Base-by-base conservation (phyloP, 2,888 invertebrate genomes). In the Hypomecis punctinalis region DNA sequence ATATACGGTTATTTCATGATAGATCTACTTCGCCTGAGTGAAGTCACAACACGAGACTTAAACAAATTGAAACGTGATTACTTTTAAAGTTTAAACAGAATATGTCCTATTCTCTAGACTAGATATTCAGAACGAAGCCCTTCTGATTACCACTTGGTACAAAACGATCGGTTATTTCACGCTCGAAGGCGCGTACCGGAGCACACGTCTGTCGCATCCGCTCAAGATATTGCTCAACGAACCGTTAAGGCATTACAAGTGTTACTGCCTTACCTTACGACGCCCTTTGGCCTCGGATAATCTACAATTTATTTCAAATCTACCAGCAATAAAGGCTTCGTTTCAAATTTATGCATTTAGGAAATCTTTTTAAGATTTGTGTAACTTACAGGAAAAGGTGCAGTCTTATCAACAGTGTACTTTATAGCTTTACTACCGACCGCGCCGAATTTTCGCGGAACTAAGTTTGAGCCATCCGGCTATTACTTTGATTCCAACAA, bases 111-210 rank as follows among this genome's bases (percentile, higher is more conserved):
- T 10, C 5, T 33, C 5, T 47, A 47, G 10, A 10, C 5, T 47
- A 47, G 10, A 10, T 9, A 33, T 46, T 45, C 9, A 10, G 33
- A 9, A 5, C 33, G 4, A 35, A 35, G n/a, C n/a, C 48, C 48
- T 48, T 13, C 40, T 56, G 76, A 81, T 81, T 79, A 75, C 78
- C 76, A 79, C 76, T 82, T 78, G 75, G 77, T 77, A 79, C 76
- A 83, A 82, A 81, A 80, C 78, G 81, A 82, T 83, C 67, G 74
- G 73, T 78, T 78, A 83, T 84, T 87, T 86, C 76, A 83, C 77
- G 80, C 78, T 74, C 71, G 73, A 72, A 69, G 68, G 71, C 76
- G 59, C 71, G 66, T 69, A 65, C 76, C 74, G 75, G 71, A 61
- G 70, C 75, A 70, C 66, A 61, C 68, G 72, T 74, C 71, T 66